Base-by-base conservation (phyloP, 2,797 vertebrate species). In the Spatula clypeata region DNA sequence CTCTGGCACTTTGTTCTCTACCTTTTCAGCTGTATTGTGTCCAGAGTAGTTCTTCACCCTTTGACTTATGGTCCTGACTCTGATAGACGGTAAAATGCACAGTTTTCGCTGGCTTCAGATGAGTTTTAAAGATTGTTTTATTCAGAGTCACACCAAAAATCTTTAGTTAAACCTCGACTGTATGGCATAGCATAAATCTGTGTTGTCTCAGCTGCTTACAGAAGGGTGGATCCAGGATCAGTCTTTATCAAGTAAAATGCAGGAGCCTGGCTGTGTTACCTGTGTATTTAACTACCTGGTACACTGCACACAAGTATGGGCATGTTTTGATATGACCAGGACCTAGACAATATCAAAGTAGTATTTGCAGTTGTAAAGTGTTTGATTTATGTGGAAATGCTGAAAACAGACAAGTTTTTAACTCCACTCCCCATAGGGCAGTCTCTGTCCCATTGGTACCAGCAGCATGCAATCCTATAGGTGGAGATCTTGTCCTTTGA, bases 161-260 rank as follows among this genome's bases (percentile, higher is more conserved):
- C 80, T 66, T 76, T 87, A 81, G 88, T 90, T 47, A 92, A 93
- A 95, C 94, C 23, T 90, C 38, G 79, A 90, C 81, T 75, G 27
- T 88, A 34, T 44, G 72, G 88, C 64, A 24, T 88, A 89, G 71
- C 61, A 69, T 61, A 88, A 58, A 57, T 89, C 47, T 95, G 24
- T 80, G 40, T 3, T 85, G 36, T 91, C 83, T 67, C 75, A 76
- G 38, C 19, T 26, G 90, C 70, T 71, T 8, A 75, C 53, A 66
- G 77, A 24, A 87, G 34, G 27, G 32, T 61, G 15, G 47, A 55
- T 81, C 23, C 54, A 29, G 79, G 21, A 18, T n/a, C 17, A 5
- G 27, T 18, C 24, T 67, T 34, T 26, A 34, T 34, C 7, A 45
- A 24, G n/a, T 67, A 26, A 47, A 67, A 34, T 16, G 20, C 62